Evolutionary conservation across 2,888 invertebrate species (phyloP).

Genomic region (Tachina grossa): DNA sequence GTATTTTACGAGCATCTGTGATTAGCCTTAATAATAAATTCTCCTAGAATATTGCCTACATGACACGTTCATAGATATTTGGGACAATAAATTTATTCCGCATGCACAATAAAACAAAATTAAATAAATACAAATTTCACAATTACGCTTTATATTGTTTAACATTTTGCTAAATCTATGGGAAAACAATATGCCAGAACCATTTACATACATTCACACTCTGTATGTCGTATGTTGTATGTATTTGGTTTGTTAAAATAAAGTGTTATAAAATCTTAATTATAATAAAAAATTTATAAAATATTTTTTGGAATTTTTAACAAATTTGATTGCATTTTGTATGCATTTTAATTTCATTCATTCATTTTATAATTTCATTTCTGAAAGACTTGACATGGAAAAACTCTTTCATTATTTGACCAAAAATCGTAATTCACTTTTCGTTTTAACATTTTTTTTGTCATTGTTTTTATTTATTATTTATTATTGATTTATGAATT

Average conservation of each 20-base stretch:
- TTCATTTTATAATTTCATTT: not conserved
- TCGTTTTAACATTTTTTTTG: not conserved
- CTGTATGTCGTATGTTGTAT: too few species aligned
- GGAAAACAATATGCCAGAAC: not conserved
- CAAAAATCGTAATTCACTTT: conserved; percentile 42
- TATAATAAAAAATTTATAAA: conserved; percentile 34
- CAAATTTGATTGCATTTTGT: conserved; percentile 41
- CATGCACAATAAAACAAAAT: conserved; percentile 1
- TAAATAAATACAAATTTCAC: conserved; percentile 13
- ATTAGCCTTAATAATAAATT: conserved; percentile 25
- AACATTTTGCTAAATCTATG: not conserved
- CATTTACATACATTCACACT: too few species aligned
- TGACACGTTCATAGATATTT: conserved; percentile 33
- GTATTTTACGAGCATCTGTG: not conserved
- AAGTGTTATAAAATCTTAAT: conserved; percentile 11
- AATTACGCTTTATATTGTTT: conserved; percentile 23
- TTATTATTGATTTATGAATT: conserved; percentile 33
- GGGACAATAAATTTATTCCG: conserved; percentile 32
- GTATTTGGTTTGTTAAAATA: not conserved
- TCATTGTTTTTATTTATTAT: conserved; percentile 1
- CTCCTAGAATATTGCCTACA: conserved; percentile 4
- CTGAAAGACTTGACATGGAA: not conserved
- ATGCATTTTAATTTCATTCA: conserved; percentile 22
- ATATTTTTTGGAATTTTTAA: conserved; percentile 30
- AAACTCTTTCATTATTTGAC: conserved; percentile 16